Evolutionary conservation across 2,888 invertebrate species (phyloP), one percentile per base, ranked within the genome.

Genomic region (Masnerella sp.): DNA sequence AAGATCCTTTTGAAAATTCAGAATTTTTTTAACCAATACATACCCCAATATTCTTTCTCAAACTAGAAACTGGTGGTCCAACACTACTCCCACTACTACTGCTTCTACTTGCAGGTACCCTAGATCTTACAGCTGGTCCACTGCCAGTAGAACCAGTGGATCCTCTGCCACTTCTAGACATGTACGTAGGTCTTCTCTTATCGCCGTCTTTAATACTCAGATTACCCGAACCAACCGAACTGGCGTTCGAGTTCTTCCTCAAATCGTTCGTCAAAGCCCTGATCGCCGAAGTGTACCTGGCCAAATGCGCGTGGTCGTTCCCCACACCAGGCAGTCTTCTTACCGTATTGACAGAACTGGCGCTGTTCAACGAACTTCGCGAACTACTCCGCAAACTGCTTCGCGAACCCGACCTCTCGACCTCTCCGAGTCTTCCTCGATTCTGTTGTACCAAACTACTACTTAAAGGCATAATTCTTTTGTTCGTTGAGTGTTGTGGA

Each of bases 341-440:
- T 0, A 95, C 95, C 0, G 95, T 95, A 56, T 93, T 93, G 0
- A 92, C 92, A 1, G 93, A 93, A 0, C 93, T 92, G 1, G 94
- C 92, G 84, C 95, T 95, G 82, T 95, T 95, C 54, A 96, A 88
- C 0, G 95, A 96, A 81, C 95, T 95, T 20, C 94, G 89, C 0
- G 96, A 96, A 82, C 95, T 95, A 11, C 72, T 72, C 17, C 94
- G 90, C 11, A 96, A 88, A 56, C 95, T 95, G 36, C 94, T 93
- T 32, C 94, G 89, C 0, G 95, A 95, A 11, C 93, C 91, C 3
- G 94, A 95, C 32, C 94, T 89, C 81, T 95, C 94, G 0, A 94
- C 94, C 77, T 91, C 36, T 3, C 40, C 28, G 0, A 71, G 51
- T 32, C 58, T 58, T 22, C 25, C 58, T 9, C 65, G 43, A 36